Percentiles rank a stretch among this genome's conserved stretches.
Evolutionary conservation across 2,113 vertebrate species (phyloP).

Genomic region (Chaenocephalus aceratus): DNA sequence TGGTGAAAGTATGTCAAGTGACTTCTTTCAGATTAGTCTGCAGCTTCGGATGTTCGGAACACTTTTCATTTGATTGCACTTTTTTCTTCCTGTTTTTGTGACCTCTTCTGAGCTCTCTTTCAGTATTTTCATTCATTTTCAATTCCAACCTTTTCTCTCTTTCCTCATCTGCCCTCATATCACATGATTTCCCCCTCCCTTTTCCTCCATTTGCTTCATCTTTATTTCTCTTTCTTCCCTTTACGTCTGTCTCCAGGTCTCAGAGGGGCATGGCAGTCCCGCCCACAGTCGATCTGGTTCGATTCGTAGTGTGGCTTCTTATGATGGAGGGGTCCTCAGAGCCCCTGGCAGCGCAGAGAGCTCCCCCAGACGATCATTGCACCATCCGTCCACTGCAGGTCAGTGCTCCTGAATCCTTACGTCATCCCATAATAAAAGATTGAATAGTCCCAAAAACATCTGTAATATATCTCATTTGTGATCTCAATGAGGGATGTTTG

Average conservation of each 20-base stretch:
- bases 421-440: background rate
- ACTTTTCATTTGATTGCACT: conserved; percentile 33
- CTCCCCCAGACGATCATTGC: conserved; percentile 79
- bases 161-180: background rate
- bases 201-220: conserved; percentile 1
- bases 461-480: background rate
- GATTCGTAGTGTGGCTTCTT: conserved; percentile 70
- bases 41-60: conserved; percentile 32
- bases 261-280: conserved; percentile 83
- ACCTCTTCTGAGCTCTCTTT: background rate
- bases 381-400: conserved; percentile 42
- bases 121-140: background rate
- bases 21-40: conserved; percentile 56
- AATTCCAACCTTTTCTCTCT: background rate
- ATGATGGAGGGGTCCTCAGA: conserved; percentile 59
- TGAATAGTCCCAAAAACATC: background rate
- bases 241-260: conserved; percentile 77
- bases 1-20: conserved; percentile 55
- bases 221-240: background rate
- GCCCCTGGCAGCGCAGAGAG: conserved; percentile 80
- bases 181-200: background rate
- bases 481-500: conserved; percentile 12
- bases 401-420: conserved; percentile 10
- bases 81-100: background rate
- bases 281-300: conserved; percentile 84